Evolutionary conservation across 2,888 invertebrate genomes (phyloP).

Genomic region (Dusona sp.): DNA sequence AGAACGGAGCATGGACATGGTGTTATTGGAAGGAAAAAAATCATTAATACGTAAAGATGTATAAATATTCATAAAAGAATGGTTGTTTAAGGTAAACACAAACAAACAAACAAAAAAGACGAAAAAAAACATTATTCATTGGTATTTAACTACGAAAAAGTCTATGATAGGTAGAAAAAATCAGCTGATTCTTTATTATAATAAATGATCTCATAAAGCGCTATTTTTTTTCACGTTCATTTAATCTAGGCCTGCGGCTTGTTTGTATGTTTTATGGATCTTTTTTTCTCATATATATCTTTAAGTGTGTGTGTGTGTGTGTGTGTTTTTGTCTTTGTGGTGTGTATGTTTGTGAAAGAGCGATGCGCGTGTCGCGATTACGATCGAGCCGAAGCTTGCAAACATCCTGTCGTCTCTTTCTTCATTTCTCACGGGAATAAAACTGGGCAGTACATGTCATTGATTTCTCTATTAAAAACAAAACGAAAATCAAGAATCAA

Average conservation of each 20-base stretch:
- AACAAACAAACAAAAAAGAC: not conserved
- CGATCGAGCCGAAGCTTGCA: constrained; percentile 44
- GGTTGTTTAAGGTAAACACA: constrained; percentile 13
- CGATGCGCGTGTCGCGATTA: constrained; percentile 49
- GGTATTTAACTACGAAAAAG: constrained; percentile 47
- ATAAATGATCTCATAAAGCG: constrained; percentile 62
- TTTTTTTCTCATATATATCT: constrained; percentile 17
- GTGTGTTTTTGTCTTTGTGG: not conserved
- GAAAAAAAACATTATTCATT: not conserved
- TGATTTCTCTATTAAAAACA: constrained; percentile 22
- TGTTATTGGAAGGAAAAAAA: constrained; percentile 22
- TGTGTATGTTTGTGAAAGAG: constrained; percentile 43
- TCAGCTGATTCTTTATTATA: constrained; percentile 78
- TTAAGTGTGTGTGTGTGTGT: constrained; percentile 30
- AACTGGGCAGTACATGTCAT: constrained; percentile 47
- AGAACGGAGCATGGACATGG: not conserved
- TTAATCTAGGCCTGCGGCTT: constrained; percentile 54
- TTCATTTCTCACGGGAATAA: constrained; percentile 39
- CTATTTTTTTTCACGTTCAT: constrained; percentile 59
- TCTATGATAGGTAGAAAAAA: constrained; percentile 73
- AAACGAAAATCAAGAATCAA: constrained; percentile 23
- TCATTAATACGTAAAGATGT: constrained; percentile 43
- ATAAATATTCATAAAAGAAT: constrained; percentile 33
- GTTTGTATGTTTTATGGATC: constrained; percentile 25
- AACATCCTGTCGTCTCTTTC: constrained; percentile 28